Evolutionary conservation across 2,113 vertebrate genomes (phyloP), one percentile per base, ranked within the genome.

Genomic region (Urocitellus parryii): DNA sequence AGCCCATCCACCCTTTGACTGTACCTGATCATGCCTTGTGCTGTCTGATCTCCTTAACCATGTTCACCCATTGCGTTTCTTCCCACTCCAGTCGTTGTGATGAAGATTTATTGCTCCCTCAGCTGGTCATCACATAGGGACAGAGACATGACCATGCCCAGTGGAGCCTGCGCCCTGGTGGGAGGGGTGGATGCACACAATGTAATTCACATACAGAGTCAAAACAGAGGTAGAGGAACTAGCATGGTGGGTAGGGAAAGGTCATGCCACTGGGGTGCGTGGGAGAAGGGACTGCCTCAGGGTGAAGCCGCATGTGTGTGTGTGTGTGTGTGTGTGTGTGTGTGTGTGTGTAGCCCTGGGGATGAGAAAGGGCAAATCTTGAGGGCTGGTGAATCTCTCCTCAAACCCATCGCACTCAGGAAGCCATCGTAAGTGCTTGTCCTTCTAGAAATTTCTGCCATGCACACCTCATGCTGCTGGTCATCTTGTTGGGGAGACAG

Each of bases 21-120:
- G 25, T 27, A 3, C 14, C 10, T 48, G 13, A 45, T 48, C 14
- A 32, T 27, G 14, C 22, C 48, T 79, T 53, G 29, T 61, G 56
- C 48, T 73, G 51, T 76, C 67, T 76, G 25, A 61, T 48, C 48
- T 45, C 25, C 14, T 11, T 65, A 37, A 84, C 8, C 88, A 25
- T 77, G 37, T 72, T 53, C 48, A 61, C 39, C 45, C 34, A 65
- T 63, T 83, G 4, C 20, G 63, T 72, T 89, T 84, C n/a, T 53
- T 88, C 20, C 11, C 20, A 58, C 70, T 79, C 27, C 42, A 89
- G 67, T 88, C 51, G 77, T 48, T 90, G 14, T 67, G 39, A 87
- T 90, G 70, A 91, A 96, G n/a, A 83, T 84, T 51, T 67, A 29
- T 73, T 74, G 24, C 83, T 95, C 25, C 53, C 20, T 34, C 14